Evolutionary conservation across 2,888 invertebrate genomes (phyloP).

Genomic region (Cybosia mesomella): DNA sequence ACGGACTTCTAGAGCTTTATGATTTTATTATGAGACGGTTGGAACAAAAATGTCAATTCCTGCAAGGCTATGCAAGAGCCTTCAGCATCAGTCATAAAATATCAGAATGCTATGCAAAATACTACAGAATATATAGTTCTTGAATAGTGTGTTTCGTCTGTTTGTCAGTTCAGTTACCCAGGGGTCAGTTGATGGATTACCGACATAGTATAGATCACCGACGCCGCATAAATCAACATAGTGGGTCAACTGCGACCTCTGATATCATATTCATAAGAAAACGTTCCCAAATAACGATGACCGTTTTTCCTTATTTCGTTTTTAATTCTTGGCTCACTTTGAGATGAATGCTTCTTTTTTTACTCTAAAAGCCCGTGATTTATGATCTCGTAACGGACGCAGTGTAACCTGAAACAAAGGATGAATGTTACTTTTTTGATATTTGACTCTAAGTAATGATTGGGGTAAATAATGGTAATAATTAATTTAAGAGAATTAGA

Average conservation of each 20-base stretch:
- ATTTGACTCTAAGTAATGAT: conserved; percentile 25
- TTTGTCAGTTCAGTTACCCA: conserved; percentile 54
- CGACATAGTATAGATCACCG: conserved; percentile 72
- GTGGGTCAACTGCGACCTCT: conserved; percentile 69
- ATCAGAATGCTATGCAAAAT: conserved; percentile 55
- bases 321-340: conserved; percentile 65
- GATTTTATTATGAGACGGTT: background rate
- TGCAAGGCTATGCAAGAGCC: background rate
- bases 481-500: conserved; percentile 22
- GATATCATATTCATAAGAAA: conserved; percentile 85
- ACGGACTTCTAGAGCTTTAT: conserved; percentile 38
- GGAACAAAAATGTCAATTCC: background rate
- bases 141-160: conserved; percentile 50
- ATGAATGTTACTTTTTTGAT: conserved; percentile 46
- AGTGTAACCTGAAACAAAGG: conserved; percentile 72
- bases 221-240: conserved; percentile 74
- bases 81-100: conserved; percentile 51
- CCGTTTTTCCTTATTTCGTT: conserved; percentile 65
- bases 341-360: conserved; percentile 51
- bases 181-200: conserved; percentile 74
- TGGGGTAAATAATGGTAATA: conserved; percentile 26
- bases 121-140: conserved; percentile 26
- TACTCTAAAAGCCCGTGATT: conserved; percentile 64
- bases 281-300: conserved; percentile 62
- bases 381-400: conserved; percentile 53